A percentile compares a stretch with the other conserved stretches of the same genome.
phyloP scores from a whole-genome alignment of 2,113 vertebrate species.

The Acrocephalus arundinaceus region DNA sequence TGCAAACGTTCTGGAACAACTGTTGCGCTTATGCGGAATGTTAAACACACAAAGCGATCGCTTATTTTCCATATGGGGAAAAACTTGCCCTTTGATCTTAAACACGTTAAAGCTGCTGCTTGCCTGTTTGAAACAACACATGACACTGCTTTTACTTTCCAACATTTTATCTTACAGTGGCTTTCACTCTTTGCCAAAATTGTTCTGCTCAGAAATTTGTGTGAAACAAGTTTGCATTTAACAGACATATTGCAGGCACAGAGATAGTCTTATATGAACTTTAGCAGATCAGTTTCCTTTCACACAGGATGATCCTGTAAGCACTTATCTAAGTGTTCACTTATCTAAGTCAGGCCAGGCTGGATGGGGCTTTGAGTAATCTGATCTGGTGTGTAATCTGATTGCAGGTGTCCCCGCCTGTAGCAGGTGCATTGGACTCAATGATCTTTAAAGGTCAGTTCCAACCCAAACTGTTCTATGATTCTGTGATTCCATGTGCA shows the following conservation, averaged over 20 bases:
- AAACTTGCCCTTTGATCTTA: slow-evolving; percentile 28
- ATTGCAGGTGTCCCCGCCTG: background rate
- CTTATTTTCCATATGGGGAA: slow-evolving; percentile 29
- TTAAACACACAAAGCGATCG: background rate
- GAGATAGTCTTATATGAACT: background rate
- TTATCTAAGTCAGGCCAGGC: background rate
- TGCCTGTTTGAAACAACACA: background rate
- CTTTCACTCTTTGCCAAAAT: slow-evolving; percentile 4
- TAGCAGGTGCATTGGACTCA: background rate
- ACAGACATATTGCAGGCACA: background rate
- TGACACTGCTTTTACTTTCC: background rate
- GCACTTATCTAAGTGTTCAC: background rate
- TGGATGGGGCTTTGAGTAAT: background rate
- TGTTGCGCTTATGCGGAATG: background rate
- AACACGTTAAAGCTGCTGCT: slow-evolving; percentile 20
- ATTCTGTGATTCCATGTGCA: background rate
- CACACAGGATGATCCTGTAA: background rate
- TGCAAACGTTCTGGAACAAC: slow-evolving; percentile 10
- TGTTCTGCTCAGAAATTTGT: background rate
- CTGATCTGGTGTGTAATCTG: background rate
- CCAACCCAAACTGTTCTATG: background rate
- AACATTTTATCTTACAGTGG: background rate
- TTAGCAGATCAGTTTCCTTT: background rate
- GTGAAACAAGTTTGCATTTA: background rate
- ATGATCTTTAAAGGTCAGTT: background rate